These are phyloP conservation scores for Cyclophora punctaria DNA, from an alignment of 2,888 invertebrate genomes.

Conservation along the genomic window DNA sequence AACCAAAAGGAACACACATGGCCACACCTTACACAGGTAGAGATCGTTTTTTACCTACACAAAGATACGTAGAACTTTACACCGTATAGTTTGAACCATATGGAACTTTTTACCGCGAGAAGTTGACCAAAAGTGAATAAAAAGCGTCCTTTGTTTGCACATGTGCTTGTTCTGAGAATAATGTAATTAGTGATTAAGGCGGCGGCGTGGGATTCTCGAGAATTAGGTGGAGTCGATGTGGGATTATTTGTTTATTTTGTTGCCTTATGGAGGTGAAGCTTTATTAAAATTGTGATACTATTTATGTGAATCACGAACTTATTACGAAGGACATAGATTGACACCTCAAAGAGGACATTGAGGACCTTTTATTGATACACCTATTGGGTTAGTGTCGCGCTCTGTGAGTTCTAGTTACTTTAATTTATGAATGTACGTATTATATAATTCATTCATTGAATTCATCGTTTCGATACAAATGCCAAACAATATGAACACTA, in stretches of 20 bases:
- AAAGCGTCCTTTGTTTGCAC: conserved; percentile 43
- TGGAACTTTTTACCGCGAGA: background rate
- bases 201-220: conserved; percentile 18
- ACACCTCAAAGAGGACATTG: too few species aligned
- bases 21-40: conserved; percentile 43
- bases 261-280: background rate
- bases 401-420: too few species aligned
- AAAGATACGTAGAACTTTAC: background rate
- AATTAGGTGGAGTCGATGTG: conserved; percentile 4
- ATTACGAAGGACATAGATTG: too few species aligned
- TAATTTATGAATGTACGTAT: too few species aligned
- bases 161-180: conserved; percentile 41
- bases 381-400: too few species aligned
- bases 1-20: conserved; percentile 32
- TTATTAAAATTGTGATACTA: too few species aligned
- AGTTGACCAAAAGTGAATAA: conserved; percentile 25
- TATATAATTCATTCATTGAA: too few species aligned
- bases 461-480: too few species aligned
- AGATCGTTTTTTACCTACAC: conserved; percentile 15
- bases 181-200: conserved; percentile 36
- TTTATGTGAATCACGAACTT: too few species aligned
- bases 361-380: too few species aligned
- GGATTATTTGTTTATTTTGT: too few species aligned
- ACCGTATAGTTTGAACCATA: background rate
- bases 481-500: too few species aligned